These are phyloP conservation scores for Drosophila differens DNA, from an alignment of 2,888 invertebrate genomes.

Conservation along the genomic window DNA sequence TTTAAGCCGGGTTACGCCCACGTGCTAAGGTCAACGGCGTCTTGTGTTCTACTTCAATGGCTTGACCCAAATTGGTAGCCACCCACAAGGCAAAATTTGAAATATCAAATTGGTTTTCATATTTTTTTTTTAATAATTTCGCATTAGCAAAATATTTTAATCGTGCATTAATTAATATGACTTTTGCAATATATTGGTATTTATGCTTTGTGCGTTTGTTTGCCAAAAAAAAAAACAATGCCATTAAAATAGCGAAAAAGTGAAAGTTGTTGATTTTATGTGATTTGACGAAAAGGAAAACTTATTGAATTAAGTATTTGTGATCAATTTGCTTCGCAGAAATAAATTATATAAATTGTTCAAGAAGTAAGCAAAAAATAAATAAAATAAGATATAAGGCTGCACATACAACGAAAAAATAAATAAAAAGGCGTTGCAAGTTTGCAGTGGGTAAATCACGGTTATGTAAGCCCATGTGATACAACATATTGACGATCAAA, in stretches of 20 bases:
- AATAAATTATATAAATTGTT: conserved; percentile 67
- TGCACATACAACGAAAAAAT: conserved; percentile 33
- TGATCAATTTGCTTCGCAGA: conserved; percentile 57
- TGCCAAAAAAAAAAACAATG: not conserved
- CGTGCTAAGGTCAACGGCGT: conserved; percentile 64
- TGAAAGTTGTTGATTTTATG: conserved; percentile 63
- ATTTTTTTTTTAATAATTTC: not conserved
- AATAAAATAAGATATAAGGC: conserved; percentile 43
- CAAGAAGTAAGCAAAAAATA: conserved; percentile 45
- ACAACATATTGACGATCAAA: conserved; percentile 37
- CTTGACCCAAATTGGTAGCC: conserved; percentile 70
- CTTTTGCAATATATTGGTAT: conserved; percentile 62
- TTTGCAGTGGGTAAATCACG: conserved; percentile 35
- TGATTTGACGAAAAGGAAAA: conserved; percentile 58
- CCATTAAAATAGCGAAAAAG: conserved; percentile 33
- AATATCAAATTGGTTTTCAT: conserved; percentile 20
- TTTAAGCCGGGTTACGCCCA: conserved; percentile 58
- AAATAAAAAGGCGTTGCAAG: conserved; percentile 34
- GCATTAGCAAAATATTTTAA: conserved; percentile 52
- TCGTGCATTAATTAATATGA: conserved; percentile 63
- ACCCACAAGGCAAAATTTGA: conserved; percentile 50
- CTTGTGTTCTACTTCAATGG: conserved; percentile 72
- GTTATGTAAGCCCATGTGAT: conserved; percentile 44
- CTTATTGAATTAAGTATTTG: conserved; percentile 45
- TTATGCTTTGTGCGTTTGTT: conserved; percentile 40